Conservation (phyloP, 2,797 vertebrate species). For the Centropyge bicolor region DNA sequence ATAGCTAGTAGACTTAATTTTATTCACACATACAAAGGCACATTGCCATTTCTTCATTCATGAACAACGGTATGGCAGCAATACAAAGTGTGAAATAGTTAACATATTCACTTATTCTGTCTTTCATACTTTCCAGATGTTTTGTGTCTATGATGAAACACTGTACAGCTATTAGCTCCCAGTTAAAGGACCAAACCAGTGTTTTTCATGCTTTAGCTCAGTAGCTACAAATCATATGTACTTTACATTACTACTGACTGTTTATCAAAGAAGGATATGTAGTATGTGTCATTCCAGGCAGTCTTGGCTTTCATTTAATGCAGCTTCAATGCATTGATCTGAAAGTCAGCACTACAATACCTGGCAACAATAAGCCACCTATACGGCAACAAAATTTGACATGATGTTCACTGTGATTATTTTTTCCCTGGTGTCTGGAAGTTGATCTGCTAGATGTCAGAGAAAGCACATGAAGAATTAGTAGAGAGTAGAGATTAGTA, state of each 20-base stretch:
- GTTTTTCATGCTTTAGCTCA: background rate
- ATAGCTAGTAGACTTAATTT: background rate
- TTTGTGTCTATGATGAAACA: background rate
- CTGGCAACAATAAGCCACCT: background rate
- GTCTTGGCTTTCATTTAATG: background rate
- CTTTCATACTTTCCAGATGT: background rate
- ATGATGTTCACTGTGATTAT: background rate
- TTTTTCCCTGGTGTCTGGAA: background rate
- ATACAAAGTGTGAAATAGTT: background rate
- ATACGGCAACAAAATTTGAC: background rate
- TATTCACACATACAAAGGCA: background rate
- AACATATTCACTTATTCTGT: background rate
- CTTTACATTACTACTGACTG: background rate
- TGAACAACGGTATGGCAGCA: background rate
- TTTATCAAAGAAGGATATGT: background rate
- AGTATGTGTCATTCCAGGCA: conserved; percentile 1
- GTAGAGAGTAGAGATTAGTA: too few relatives aligned
- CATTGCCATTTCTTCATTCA: background rate
- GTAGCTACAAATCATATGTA: background rate
- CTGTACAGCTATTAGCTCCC: background rate
- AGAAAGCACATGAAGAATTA: background rate
- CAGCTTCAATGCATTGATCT: background rate
- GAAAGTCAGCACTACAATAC: background rate
- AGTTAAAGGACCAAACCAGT: background rate
- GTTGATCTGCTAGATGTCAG: background rate